Evolutionary conservation across 2,888 invertebrate species (phyloP), one percentile per base, ranked within the genome.

Genomic region (Geophilus truncorum): DNA sequence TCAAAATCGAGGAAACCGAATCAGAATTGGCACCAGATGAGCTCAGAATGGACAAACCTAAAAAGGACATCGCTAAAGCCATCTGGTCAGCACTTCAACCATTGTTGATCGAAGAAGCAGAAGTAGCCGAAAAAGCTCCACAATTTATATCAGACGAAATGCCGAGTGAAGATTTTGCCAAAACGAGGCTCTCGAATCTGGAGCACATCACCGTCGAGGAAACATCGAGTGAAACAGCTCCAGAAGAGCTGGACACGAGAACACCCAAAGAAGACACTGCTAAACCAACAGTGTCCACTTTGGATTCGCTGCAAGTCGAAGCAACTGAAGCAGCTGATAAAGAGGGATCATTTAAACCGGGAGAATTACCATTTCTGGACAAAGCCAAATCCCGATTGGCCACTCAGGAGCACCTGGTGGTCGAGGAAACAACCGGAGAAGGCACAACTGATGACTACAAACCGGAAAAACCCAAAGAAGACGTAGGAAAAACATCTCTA

Each of bases 91-190:
- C 51, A 57, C 75, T 45, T 57, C 79, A 45, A 76, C 78, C 75
- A 40, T 40, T 51, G 51, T 77, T 36, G 77, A 81, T 81, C n/a
- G 81, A 80, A 77, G 80, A 80, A 78, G 4, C 77, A 18, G 82
- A 79, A 79, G 76, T 81, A 7, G 62, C 40, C 9, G 81, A 82
- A 30, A 78, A 81, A 57, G 34, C 75, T 0, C 12, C 36, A 3
- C 28, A 25, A 9, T 77, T 81, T 32, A 81, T 77, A 80, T 81
- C 82, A 45, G 78, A 82, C 30, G 78, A 81, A 77, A n/a, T 81
- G 15, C 91, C 90, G 15, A 91, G 90, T 82, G 86, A 86, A 81
- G 92, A 92, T 84, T 87, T 86, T 70, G 86, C 86, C 23, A 81
- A 82, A 82, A 80, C 85, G 82, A 84, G 84, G 80, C 83, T 83